Percentiles rank a stretch among this genome's conserved stretches.
These are phyloP conservation scores for Okamejei kenojei DNA, from an alignment of 2,797 vertebrate species.

Conservation along the genomic window DNA sequence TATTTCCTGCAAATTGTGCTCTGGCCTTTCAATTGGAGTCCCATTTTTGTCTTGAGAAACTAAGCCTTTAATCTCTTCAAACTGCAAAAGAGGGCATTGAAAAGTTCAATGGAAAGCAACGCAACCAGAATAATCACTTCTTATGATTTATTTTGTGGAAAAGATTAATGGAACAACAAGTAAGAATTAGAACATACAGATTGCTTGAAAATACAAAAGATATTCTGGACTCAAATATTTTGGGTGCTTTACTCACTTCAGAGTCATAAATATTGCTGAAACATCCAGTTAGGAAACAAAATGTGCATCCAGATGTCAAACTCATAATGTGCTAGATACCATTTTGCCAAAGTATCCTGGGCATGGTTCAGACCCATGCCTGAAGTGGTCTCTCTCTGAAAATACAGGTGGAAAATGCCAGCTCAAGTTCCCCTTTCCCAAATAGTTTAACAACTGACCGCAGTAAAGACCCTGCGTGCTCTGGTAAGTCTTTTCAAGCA, in stretches of 20 bases:
- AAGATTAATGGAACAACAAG: background rate
- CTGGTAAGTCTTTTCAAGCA: background rate
- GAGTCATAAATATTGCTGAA: background rate
- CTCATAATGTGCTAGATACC: background rate
- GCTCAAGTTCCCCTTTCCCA: background rate
- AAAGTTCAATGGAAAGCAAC: background rate
- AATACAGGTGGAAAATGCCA: background rate
- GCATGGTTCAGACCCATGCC: background rate
- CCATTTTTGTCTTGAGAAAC: background rate
- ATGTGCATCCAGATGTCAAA: background rate
- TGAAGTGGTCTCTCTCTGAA: background rate
- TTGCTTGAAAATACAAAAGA: background rate
- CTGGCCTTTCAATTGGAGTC: background rate
- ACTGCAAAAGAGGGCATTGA: background rate
- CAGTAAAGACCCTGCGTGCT: background rate
- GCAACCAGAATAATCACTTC: background rate
- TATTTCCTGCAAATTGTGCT: conserved; percentile 4
- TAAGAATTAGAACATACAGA: background rate
- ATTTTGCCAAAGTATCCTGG: background rate
- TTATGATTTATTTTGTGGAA: background rate
- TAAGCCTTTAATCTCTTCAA: background rate
- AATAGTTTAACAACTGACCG: background rate
- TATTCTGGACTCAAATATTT: background rate
- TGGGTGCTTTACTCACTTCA: background rate
- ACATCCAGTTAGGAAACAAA: background rate